Percentiles rank a stretch among this genome's conserved stretches.
These are phyloP conservation scores for Sebastes glaucus DNA, from an alignment of 2,797 vertebrate species.

Conservation along the genomic window DNA sequence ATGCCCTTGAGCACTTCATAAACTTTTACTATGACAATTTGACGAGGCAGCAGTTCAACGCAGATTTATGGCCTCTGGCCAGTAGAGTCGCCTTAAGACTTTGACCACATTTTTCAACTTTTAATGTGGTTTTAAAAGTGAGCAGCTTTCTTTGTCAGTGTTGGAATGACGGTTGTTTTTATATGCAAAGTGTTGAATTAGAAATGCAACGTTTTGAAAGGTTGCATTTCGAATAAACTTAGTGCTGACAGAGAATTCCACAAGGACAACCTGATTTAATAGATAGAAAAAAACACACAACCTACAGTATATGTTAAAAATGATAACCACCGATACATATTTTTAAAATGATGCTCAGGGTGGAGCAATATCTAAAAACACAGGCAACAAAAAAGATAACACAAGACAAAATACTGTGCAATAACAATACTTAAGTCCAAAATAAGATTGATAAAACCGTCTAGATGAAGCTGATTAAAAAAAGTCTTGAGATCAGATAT, in stretches of 20 bases:
- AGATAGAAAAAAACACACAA: background rate
- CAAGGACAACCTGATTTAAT: background rate
- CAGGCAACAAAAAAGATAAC: background rate
- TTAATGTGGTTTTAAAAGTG: conserved; percentile 27
- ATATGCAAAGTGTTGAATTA: background rate
- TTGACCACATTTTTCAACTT: conserved; percentile 27
- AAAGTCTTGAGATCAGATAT: background rate
- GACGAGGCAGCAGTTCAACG: conserved; percentile 21
- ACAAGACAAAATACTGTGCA: background rate
- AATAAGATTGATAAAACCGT: background rate
- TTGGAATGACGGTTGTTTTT: background rate
- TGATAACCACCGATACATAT: background rate
- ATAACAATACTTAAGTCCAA: background rate
- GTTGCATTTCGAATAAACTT: background rate
- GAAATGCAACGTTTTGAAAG: background rate
- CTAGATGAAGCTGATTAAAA: background rate
- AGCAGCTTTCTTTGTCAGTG: background rate
- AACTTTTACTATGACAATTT: conserved; percentile 49
- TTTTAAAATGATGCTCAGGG: background rate
- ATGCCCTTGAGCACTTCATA: conserved; percentile 43
- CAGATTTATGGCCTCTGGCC: conserved; percentile 31
- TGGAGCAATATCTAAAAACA: background rate
- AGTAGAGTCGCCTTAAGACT: background rate
- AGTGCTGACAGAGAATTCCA: background rate
- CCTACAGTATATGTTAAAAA: background rate